These are phyloP conservation scores for Lophotriccus pileatus DNA, from an alignment of 2,797 vertebrate species.

Conservation along the genomic window DNA sequence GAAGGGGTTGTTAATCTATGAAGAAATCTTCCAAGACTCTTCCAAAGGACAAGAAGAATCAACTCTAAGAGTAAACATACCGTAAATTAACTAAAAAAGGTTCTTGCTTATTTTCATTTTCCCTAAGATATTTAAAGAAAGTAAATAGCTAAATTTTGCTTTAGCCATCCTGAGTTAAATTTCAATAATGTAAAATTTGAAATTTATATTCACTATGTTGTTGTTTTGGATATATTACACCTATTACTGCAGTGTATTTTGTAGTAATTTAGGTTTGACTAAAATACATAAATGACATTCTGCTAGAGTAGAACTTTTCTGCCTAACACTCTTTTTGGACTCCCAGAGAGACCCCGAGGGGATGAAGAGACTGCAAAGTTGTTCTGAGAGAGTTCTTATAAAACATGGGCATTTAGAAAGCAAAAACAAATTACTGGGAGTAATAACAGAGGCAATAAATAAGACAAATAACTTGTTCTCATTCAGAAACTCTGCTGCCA, in stretches of 20 bases:
- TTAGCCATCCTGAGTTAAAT: neutral
- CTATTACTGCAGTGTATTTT: neutral
- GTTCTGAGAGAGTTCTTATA: slow-evolving; percentile 6
- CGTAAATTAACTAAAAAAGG: neutral
- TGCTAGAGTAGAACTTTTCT: neutral
- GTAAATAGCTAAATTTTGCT: neutral
- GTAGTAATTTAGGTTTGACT: neutral
- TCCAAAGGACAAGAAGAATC: neutral
- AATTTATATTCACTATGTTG: neutral
- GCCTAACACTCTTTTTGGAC: neutral
- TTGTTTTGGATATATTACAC: neutral
- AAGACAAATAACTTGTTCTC: slow-evolving; percentile 17
- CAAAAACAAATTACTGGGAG: slow-evolving; percentile 36
- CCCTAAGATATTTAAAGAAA: neutral
- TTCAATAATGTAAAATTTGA: neutral
- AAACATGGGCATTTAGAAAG: slow-evolving; percentile 8
- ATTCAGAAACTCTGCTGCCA: neutral
- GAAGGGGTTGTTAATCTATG: neutral
- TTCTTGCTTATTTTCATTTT: neutral
- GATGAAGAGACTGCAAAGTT: slow-evolving; percentile 6
- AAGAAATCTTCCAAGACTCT: neutral
- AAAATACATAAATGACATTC: neutral
- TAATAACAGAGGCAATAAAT: slow-evolving; percentile 28
- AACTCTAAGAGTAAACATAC: neutral
- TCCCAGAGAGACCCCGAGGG: neutral